A percentile compares a stretch with the other conserved stretches of the same genome.
phyloP scores from a whole-genome alignment of 2,797 vertebrate genomes.

The Cephalopachus bancanus region DNA sequence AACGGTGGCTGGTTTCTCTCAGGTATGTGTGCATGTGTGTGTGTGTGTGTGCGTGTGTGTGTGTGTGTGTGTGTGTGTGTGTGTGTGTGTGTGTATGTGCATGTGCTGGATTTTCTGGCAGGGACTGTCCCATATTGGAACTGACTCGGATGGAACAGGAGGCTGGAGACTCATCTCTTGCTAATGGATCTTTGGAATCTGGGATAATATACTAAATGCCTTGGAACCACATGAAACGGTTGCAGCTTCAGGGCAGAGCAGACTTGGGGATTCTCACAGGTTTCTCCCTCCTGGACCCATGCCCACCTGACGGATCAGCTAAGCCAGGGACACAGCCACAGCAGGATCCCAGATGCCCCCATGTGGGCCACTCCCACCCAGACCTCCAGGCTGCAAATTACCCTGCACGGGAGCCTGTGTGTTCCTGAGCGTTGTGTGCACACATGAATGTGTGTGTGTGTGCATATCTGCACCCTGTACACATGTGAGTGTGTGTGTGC shows the following conservation, averaged over 20 bases:
- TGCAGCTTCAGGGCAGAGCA: conserved; percentile 72
- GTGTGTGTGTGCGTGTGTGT: neutral
- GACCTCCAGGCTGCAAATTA: neutral
- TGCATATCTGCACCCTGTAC: neutral
- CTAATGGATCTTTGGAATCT: conserved; percentile 79
- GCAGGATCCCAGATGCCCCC: neutral
- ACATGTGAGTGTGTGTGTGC: neutral
- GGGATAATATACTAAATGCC: conserved; percentile 44
- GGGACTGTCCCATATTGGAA: conserved; percentile 62
- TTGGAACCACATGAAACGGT: conserved; percentile 87
- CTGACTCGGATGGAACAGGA: conserved; percentile 70
- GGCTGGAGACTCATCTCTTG: conserved; percentile 47
- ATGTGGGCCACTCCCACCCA: neutral
- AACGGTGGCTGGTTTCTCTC: neutral
- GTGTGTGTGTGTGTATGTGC: neutral
- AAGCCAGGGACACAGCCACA: neutral
- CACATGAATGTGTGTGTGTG: too few species aligned
- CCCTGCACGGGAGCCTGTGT: neutral
- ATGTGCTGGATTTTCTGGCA: conserved; percentile 63
- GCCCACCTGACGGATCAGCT: neutral
- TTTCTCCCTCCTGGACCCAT: conserved; percentile 11
- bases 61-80: neutral
- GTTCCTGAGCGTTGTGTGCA: too few species aligned
- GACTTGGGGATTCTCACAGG: conserved; percentile 67
- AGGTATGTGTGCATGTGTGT: neutral